A percentile compares a stretch with the other conserved stretches of the same genome.
Evolutionary conservation across 1,140 invertebrate genomes (phyloP).

Genomic region (Argopecten irradians): DNA sequence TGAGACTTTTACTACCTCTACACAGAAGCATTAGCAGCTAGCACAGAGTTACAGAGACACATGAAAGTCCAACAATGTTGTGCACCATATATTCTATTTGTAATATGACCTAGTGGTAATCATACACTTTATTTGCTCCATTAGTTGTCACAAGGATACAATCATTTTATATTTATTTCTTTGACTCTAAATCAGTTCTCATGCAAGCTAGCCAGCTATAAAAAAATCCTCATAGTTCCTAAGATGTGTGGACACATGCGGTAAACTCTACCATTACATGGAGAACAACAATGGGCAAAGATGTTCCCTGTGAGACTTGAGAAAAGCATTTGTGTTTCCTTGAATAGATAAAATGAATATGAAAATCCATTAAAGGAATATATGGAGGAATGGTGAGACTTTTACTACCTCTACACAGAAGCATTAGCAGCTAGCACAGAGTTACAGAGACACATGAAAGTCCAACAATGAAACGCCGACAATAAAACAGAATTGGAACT

Average conservation of each 20-base stretch:
- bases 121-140: background rate
- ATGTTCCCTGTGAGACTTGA: background rate
- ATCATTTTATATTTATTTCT: background rate
- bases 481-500: constrained; percentile 22
- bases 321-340: constrained; percentile 21
- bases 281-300: background rate
- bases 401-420: background rate
- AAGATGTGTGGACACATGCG: background rate
- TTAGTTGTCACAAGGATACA: background rate
- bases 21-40: background rate
- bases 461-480: background rate
- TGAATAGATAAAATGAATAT: constrained; percentile 23
- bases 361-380: constrained; percentile 19
- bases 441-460: background rate
- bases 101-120: background rate
- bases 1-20: background rate
- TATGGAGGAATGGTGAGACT: background rate
- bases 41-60: background rate
- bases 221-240: background rate
- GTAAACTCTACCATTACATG: background rate
- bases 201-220: background rate
- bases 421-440: background rate
- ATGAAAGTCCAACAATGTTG: constrained; percentile 2
- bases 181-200: background rate
- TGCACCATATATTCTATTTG: too few species aligned